Conservation (phyloP, 92 coral and sea anemone genomes). For the Umimayanthus kanabou region DNA sequence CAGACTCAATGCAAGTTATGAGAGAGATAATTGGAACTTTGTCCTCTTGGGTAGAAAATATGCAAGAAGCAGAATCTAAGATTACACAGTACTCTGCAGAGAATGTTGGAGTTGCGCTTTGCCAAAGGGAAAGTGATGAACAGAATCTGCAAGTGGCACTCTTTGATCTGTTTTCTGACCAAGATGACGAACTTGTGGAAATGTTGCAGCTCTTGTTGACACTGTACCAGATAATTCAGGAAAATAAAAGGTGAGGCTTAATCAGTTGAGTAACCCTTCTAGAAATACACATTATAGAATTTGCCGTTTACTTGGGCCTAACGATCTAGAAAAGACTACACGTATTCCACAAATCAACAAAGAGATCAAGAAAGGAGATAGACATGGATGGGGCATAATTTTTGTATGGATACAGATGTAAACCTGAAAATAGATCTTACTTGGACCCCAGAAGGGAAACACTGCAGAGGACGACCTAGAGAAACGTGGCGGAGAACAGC, state of each 20-base stretch:
- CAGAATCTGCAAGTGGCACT: slow-evolving; percentile 32
- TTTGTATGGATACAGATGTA: too few species aligned
- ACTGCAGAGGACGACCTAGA: too few species aligned
- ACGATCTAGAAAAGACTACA: too few species aligned
- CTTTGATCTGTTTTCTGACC: slow-evolving; percentile 76
- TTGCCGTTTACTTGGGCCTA: too few species aligned
- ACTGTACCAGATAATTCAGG: slow-evolving; percentile 45
- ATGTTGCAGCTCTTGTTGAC: slow-evolving; percentile 64
- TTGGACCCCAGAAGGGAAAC: too few species aligned
- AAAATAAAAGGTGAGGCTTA: slow-evolving; percentile 21
- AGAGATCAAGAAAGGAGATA: too few species aligned
- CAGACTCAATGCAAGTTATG: neutral
- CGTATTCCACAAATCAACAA: too few species aligned
- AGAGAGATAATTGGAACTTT: neutral
- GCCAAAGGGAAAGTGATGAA: neutral
- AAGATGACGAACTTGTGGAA: slow-evolving; percentile 89
- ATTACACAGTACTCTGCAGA: neutral
- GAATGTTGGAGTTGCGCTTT: neutral
- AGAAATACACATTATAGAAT: too few species aligned
- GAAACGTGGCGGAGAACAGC: too few species aligned
- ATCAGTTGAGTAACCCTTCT: too few species aligned
- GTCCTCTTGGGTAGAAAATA: neutral
- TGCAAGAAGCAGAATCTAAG: neutral
- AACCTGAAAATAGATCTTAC: too few species aligned
- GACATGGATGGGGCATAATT: too few species aligned